phyloP scores from a whole-genome alignment of 2,888 invertebrate species.

The Bellardia pandia region DNA sequence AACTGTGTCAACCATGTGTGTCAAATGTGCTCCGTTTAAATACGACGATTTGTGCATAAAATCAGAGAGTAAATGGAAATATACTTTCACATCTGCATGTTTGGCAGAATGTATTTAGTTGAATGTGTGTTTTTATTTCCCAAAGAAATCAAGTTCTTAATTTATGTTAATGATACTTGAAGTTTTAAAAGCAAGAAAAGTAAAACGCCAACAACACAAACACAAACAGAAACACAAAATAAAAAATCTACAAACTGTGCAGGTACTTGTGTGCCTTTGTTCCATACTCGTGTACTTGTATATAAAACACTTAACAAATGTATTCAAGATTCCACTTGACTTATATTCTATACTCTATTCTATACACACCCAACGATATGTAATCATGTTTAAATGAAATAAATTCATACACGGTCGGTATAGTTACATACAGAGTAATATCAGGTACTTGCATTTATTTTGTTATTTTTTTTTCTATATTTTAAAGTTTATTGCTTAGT shows the following conservation, averaged over 20 bases:
- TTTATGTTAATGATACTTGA: constrained; percentile 66
- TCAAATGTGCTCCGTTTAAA: constrained; percentile 8
- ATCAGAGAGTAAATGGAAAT: constrained; percentile 1
- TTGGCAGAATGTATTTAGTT: not conserved
- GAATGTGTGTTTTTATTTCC: constrained; percentile 2
- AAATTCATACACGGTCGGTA: not conserved
- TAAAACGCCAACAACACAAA: not conserved
- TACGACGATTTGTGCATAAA: constrained; percentile 17
- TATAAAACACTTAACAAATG: constrained; percentile 4
- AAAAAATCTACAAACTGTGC: not conserved
- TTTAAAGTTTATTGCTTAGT: constrained; percentile 30
- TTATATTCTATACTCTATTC: constrained; percentile 8
- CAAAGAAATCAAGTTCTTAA: constrained; percentile 47
- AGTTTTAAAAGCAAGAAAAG: not conserved
- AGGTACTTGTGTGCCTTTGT: not conserved
- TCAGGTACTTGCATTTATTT: constrained; percentile 3
- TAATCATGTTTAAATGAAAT: not conserved
- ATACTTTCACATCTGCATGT: constrained; percentile 59
- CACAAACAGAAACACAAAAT: constrained; percentile 1
- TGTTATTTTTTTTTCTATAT: not conserved
- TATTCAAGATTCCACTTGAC: constrained; percentile 41
- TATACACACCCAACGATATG: not conserved
- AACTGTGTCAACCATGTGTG: constrained; percentile 4
- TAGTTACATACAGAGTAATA: constrained; percentile 7
- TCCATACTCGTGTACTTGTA: not conserved